phyloP scores from a whole-genome alignment of 2,797 vertebrate species.

The Moxostoma hubbsi region DNA sequence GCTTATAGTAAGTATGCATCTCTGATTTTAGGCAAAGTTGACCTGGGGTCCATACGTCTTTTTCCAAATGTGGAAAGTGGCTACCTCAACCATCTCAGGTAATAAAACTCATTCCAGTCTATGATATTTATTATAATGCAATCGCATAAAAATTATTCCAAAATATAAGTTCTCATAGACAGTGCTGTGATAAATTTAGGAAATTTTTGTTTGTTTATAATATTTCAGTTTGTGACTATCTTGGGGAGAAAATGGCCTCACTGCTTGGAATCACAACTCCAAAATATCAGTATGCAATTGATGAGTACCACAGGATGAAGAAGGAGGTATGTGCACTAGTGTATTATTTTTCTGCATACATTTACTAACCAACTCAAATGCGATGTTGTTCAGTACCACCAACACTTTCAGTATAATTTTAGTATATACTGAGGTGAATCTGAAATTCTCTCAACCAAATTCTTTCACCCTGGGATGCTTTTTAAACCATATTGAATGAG shows the following conservation, averaged over 20 bases:
- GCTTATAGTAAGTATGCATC: slow-evolving; percentile 29
- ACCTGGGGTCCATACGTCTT: slow-evolving; percentile 97
- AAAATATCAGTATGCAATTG: slow-evolving; percentile 98
- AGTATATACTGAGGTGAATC: too few species aligned
- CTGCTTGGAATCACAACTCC: slow-evolving; percentile 94
- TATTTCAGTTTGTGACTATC: slow-evolving; percentile 91
- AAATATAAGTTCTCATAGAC: background rate
- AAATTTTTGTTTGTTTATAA: background rate
- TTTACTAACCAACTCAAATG: too few species aligned
- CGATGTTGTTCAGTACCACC: too few species aligned
- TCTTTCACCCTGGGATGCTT: too few species aligned
- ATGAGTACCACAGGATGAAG: slow-evolving; percentile 97
- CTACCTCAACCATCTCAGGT: slow-evolving; percentile 95
- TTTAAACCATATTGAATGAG: too few species aligned
- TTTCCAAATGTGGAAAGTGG: slow-evolving; percentile 96
- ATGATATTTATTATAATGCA: background rate
- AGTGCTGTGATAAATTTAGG: background rate
- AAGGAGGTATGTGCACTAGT: slow-evolving; percentile 83
- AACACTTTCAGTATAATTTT: too few species aligned
- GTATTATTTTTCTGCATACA: background rate
- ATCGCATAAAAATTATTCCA: background rate
- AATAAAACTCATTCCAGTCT: slow-evolving; percentile 40
- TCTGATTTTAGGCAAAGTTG: slow-evolving; percentile 85
- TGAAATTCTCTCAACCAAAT: too few species aligned
- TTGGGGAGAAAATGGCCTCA: slow-evolving; percentile 94